phyloP scores from a whole-genome alignment of 2,888 invertebrate species.

The Prosapia bicincta region DNA sequence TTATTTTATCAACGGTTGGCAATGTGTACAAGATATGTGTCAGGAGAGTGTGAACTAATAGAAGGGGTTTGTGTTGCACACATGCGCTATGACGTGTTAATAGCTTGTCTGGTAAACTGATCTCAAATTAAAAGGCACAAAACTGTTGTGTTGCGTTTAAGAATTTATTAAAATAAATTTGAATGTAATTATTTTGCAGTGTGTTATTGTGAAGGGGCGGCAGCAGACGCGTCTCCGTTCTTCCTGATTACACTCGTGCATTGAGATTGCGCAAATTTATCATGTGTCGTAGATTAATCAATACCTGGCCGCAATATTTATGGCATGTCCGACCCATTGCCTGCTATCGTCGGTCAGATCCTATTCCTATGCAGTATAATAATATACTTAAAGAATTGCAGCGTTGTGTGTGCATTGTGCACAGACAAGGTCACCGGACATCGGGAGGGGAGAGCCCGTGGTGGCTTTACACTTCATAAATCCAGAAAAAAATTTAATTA shows the following conservation, averaged over 20 bases:
- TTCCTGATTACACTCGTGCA: neutral
- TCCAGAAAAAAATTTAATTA: neutral
- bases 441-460: neutral
- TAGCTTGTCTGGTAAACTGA: neutral
- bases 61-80: too few relatives aligned
- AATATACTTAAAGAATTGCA: neutral
- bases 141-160: neutral
- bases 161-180: conserved; percentile 2
- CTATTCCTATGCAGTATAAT: neutral
- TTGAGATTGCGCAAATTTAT: neutral
- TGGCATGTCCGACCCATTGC: neutral
- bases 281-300: neutral
- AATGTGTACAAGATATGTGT: too few relatives aligned
- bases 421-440: neutral
- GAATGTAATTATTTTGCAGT: neutral
- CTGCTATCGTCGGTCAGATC: neutral
- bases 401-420: neutral
- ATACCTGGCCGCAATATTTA: neutral
- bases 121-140: neutral
- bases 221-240: neutral
- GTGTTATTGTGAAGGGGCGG: neutral
- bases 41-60: too few relatives aligned
- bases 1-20: too few relatives aligned
- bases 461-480: neutral
- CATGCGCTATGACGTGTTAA: neutral